Conservation (phyloP, 2,888 invertebrate genomes). For the Lordiphosa fenestrarum region DNA sequence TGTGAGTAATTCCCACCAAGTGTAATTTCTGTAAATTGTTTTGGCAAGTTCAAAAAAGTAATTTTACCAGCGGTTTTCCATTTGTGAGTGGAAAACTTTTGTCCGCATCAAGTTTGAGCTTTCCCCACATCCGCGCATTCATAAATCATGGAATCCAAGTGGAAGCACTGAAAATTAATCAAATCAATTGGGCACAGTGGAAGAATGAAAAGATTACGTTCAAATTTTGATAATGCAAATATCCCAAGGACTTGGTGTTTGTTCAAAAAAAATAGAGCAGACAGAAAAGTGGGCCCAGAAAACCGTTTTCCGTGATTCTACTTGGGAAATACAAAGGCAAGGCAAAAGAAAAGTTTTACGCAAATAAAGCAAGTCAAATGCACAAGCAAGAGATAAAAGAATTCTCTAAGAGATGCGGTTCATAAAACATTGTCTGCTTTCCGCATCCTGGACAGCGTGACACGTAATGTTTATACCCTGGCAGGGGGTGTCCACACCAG, state of each 20-base stretch:
- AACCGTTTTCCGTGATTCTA: no score
- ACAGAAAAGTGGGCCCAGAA: no score
- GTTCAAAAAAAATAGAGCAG: no score
- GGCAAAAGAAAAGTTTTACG: slow-evolving; percentile 1
- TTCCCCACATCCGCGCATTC: slow-evolving; percentile 19
- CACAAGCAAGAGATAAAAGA: slow-evolving; percentile 21
- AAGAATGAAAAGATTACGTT: not conserved
- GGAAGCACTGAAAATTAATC: not conserved
- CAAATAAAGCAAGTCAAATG: slow-evolving; percentile 16
- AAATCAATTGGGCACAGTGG: not conserved
- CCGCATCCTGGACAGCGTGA: not conserved
- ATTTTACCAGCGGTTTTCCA: slow-evolving; percentile 31
- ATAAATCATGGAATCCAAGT: slow-evolving; percentile 30
- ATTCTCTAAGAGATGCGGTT: slow-evolving; percentile 13
- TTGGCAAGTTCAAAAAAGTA: slow-evolving; percentile 27
- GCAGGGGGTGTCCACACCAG: no score
- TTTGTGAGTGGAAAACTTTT: slow-evolving; percentile 26
- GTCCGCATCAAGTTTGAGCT: slow-evolving; percentile 12
- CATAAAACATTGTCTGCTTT: slow-evolving; percentile 17
- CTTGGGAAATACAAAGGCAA: not conserved
- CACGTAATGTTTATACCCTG: no score
- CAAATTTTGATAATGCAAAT: not conserved
- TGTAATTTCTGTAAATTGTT: slow-evolving; percentile 18
- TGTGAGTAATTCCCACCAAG: slow-evolving; percentile 11
- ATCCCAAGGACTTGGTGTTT: no score